Base-by-base conservation (phyloP, 2,797 vertebrate species). In the Helarctos malayanus region DNA sequence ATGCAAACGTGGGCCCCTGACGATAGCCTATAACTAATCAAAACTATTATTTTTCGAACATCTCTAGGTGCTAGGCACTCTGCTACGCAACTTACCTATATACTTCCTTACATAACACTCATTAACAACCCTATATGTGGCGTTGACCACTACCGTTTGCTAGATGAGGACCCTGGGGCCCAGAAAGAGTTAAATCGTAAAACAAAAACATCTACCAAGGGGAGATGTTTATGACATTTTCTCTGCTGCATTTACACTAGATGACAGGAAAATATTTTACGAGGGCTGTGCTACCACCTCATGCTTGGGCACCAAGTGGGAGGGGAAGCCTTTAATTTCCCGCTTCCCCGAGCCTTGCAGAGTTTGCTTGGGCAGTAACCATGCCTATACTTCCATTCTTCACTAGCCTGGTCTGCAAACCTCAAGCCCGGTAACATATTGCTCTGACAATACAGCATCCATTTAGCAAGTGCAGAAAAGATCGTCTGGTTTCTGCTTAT, bases 401-500 rank as follows among this genome's bases (percentile, higher is more conserved):
- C 7, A 57, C 32, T 25, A 25, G 56, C 54, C 32, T n/a, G 41
- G 88, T 35, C 79, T 68, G 52, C 61, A 75, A 83, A 94, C 87
- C 80, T 85, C 68, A 79, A 78, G 85, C 45, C 96, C 79, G 56
- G 9, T 61, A 61, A 82, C 56, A n/a, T 57, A 83, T 82, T 52
- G 35, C 54, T 91, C 65, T 96, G 73, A 81, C 18, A 75, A 82
- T 35, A 84, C 2, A 15, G 59, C 14, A 19, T 73, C 79, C 23
- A 32, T 57, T 89, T 92, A 86, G 61, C 65, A 97, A 97, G 69
- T 41, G n/a, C 6, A 86, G 41, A 75, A 69, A 79, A 93, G 56
- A 86, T 19, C 29, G 49, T 75, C 52, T 94, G 49, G 47, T 68
- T 89, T 95, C 56, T 84, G 93, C 63, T 91, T 83, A 95, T 3